phyloP scores from a whole-genome alignment of 2,113 vertebrate species.

The Saguinus imperator region DNA sequence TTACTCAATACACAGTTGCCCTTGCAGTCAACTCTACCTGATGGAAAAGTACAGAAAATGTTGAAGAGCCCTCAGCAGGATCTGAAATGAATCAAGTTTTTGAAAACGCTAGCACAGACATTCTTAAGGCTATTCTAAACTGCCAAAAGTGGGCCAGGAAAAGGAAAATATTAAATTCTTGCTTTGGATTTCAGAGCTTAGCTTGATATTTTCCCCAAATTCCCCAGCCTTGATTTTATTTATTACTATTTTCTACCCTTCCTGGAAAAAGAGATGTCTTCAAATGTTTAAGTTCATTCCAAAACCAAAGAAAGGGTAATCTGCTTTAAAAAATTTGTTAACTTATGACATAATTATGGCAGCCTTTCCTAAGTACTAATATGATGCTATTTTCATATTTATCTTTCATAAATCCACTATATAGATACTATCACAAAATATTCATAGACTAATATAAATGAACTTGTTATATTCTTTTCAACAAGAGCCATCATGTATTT shows the following conservation, averaged over 20 bases:
- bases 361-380: neutral
- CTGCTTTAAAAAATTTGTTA: neutral
- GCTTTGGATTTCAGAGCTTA: conserved; percentile 22
- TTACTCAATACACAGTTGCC: neutral
- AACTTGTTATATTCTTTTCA: neutral
- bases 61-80: neutral
- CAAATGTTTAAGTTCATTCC: conserved; percentile 12
- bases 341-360: neutral
- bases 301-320: conserved; percentile 23
- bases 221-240: conserved; percentile 40
- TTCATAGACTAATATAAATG: neutral
- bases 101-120: neutral
- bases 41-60: conserved; percentile 40
- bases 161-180: conserved; percentile 47
- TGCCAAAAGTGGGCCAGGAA: conserved; percentile 19
- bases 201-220: neutral
- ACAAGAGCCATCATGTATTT: neutral
- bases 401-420: neutral
- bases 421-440: neutral
- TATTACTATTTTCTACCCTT: neutral
- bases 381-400: conserved; percentile 24
- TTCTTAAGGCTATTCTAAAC: conserved; percentile 19
- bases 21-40: neutral
- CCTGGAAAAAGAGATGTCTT: neutral
- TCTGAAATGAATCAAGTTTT: conserved; percentile 42